Evolutionary conservation across 2,888 invertebrate genomes (phyloP).

Genomic region (Anthrax anthrax): DNA sequence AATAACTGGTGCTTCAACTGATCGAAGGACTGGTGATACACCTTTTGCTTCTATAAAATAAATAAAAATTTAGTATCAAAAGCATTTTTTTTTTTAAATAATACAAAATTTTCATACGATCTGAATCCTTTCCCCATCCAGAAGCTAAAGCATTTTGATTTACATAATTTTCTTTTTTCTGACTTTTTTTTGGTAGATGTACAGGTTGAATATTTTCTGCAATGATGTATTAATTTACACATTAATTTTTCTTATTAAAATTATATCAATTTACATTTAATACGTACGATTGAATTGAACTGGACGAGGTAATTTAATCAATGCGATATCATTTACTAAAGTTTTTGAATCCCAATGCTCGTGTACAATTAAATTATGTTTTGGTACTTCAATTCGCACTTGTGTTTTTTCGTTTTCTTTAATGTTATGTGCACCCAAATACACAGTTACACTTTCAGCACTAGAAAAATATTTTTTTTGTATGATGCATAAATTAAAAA

Average conservation of each 20-base stretch:
- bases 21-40: slow-evolving; percentile 20
- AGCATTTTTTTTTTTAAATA: no score
- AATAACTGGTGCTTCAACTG: slow-evolving; percentile 18
- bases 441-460: slow-evolving; percentile 2
- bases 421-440: slow-evolving; percentile 9
- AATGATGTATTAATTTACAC: background rate
- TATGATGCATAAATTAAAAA: background rate
- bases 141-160: slow-evolving; percentile 19
- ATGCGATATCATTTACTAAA: slow-evolving; percentile 9
- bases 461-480: slow-evolving; percentile 2
- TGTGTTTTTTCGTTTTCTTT: background rate
- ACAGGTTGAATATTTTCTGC: slow-evolving; percentile 31
- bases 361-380: slow-evolving; percentile 24
- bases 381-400: slow-evolving; percentile 14
- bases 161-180: slow-evolving; percentile 13
- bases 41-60: background rate
- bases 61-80: no score
- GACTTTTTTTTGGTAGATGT: slow-evolving; percentile 17
- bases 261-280: no score
- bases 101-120: slow-evolving; percentile 13
- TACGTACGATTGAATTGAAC: slow-evolving; percentile 6
- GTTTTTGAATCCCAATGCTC: slow-evolving; percentile 23
- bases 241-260: background rate
- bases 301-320: slow-evolving; percentile 5
- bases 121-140: slow-evolving; percentile 22